Base-by-base conservation (phyloP, 2,888 invertebrate species). In the Ophion ellenae region DNA sequence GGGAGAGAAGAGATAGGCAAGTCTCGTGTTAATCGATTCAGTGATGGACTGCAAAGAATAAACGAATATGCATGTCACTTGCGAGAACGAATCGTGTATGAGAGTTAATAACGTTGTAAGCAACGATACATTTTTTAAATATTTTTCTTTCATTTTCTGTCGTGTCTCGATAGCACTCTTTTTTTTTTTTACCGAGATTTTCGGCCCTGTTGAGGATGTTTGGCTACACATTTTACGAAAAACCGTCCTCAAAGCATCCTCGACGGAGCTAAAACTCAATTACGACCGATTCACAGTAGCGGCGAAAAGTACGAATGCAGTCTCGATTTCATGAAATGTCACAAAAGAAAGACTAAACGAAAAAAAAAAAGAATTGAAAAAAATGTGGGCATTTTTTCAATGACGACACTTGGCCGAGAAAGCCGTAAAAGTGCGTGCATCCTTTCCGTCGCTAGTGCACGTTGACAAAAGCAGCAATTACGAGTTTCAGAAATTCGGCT, bases 1-100 rank as follows among this genome's bases (percentile, higher is more conserved):
- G 87, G 87, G 88, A 91, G 53, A 53, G 53, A 53, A 53, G 53
- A 92, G 91, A 91, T 85, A 92, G 73, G 86, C 89, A 89, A 87
- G 88, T 63, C 53, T 59, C 40, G 53, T 80, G 79, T 85, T 84
- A 86, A 83, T 80, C 64, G 57, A 75, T 78, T 66, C 57, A 67
- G 28, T 20, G 20, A 14, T 47, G 10, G 14, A 20, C 32, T 17
- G 64, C 4, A 17, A 14, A 64, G 45, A 40, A 70, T 24, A 69
- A 67, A 67, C 11, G 32, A 76, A 57, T 57, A 28, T 24, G 45
- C 7, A 77, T 77, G 1, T 67, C 53, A 67, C 17, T 57, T 53
- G 17, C 53, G 14, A 53, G 53, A n/a, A 32, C 17, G 71, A 32
- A 57, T 57, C 66, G 3, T 7, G n/a, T 74, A 17, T 32, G 14